Conservation (phyloP, 1,140 invertebrate genomes). For the Ganaspis sp. region DNA sequence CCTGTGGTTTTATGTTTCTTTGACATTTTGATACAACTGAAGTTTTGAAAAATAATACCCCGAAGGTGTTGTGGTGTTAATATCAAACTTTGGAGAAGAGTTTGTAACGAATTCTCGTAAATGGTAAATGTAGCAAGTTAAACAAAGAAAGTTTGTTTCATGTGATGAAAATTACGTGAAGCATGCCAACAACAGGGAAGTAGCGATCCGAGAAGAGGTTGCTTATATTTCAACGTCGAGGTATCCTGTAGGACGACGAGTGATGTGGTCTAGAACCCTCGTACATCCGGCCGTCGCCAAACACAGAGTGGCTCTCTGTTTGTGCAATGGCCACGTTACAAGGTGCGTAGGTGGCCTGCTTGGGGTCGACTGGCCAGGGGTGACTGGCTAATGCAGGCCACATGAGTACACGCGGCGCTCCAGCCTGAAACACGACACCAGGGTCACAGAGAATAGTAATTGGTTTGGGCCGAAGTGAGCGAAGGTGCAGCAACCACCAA, state of each 20-base stretch:
- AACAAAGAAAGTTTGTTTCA: conserved; percentile 10
- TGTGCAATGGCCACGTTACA: conserved; percentile 55
- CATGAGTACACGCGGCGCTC: conserved; percentile 55
- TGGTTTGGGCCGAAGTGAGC: conserved; percentile 30
- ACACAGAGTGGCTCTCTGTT: conserved; percentile 49
- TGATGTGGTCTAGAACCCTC: conserved; percentile 54
- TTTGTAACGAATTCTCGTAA: too few species aligned
- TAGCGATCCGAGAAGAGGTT: conserved; percentile 42
- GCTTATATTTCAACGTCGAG: conserved; percentile 49
- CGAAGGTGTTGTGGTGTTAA: too few species aligned
- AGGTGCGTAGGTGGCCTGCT: conserved; percentile 52
- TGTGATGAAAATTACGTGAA: conserved; percentile 10
- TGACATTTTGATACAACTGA: too few species aligned
- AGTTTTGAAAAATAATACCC: too few species aligned
- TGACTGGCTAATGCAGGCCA: conserved; percentile 51
- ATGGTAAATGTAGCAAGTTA: not conserved
- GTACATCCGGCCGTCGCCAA: conserved; percentile 52
- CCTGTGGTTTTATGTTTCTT: too few species aligned
- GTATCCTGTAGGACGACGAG: conserved; percentile 37
- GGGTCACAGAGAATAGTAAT: conserved; percentile 47
- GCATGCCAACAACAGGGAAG: conserved; percentile 37
- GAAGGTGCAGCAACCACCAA: not conserved
- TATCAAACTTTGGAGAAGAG: too few species aligned
- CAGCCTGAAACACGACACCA: conserved; percentile 50
- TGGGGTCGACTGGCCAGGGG: conserved; percentile 47